Base-by-base conservation (phyloP, 1,140 invertebrate species). In the Drosophila pseudoobscura region DNA sequence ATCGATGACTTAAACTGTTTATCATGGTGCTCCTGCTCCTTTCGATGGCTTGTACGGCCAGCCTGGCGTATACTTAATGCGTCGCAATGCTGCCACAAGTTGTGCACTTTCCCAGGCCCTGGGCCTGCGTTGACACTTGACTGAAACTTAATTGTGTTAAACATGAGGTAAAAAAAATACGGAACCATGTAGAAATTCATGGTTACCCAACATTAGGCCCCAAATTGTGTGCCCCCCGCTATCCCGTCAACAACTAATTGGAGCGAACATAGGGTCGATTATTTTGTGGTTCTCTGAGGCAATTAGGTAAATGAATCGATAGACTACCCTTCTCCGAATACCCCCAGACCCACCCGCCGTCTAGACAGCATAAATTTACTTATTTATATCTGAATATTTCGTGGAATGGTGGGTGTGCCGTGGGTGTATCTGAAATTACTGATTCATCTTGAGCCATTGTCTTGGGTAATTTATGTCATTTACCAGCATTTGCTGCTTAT, bases 391-490 rank as follows among this genome's bases (percentile, higher is more conserved):
- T 6, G 15, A 9, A 49, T 22, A 13, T 9, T 47, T 39, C 3
- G 3, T 5, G 35, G 35, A 39, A 5, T 9, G 2, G 29, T 7
- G 29, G 7, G 29, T 31, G 31, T 31, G 8, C 24, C 17, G 26
- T 3, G 39, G 1, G 22, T 8, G 47, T 8, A 29, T 39, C 29
- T 11, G 5, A 55, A 68, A 39, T 56, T 69, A 69, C 68, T 59
- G 54, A 73, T 74, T 65, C 47, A 43, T 75, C 71, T 65, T 63
- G 70, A 65, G 63, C 47, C 52, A 76, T 77, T 78, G 57, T 51
- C 59, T 85, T 75, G 68, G 63, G 78, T 78, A 87, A 87, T 85
- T 80, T 87, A 87, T 70, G 78, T 74, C 82, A 65, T 77, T 87
- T 87, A 65, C 70, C 56, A 62, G 66, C 82, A 49, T 51, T 87